Base-by-base conservation (phyloP, 1,140 invertebrate species). In the Brachionus manjavacas region DNA sequence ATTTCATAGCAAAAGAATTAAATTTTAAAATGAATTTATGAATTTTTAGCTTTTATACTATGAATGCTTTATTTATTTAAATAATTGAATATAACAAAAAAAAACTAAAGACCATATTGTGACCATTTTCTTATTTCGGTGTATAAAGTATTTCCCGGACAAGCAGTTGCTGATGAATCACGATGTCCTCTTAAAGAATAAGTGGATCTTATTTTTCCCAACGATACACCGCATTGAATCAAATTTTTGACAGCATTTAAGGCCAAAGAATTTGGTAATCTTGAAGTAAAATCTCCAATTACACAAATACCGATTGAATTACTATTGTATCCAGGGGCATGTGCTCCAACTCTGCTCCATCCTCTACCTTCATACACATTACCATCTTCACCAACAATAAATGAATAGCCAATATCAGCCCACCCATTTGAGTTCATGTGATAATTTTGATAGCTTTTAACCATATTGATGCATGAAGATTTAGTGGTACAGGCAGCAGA, bases 241-340 rank as follows among this genome's bases (percentile, higher is more conserved):
- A 87, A 72, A 23, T 76, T 76, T 66, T 86, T 83, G 6, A 87
- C 81, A 3, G 85, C 84, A 23, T 86, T 25, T 8, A 87, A n/a
- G 31, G 87, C 85, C 2, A 31, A 72, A 3, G 60, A 20, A 70
- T 86, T 86, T 6, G 87, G 87, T 23, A 83, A 31, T 41, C 84
- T 64, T 23, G 84, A 43, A 3, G 80, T 85, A 83, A 85, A 87
- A 60, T 86, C 85, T 55, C 94, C 94, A 84, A 95, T 93, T 4
- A 94, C 89, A 35, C 92, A 92, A 85, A 94, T 84, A 35, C 81
- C 81, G 28, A 94, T 91, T 84, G 92, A 92, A 83, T 92, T 91
- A 20, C 86, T 87, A 86, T 94, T 94, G 87, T 92, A 93, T 55
- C 89, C 90, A 16, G 90, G 87, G 4, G 92, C 90, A 86, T 94